These are phyloP conservation scores for Entelurus aequoreus DNA, from an alignment of 2,113 vertebrate species.

Conservation along the genomic window DNA sequence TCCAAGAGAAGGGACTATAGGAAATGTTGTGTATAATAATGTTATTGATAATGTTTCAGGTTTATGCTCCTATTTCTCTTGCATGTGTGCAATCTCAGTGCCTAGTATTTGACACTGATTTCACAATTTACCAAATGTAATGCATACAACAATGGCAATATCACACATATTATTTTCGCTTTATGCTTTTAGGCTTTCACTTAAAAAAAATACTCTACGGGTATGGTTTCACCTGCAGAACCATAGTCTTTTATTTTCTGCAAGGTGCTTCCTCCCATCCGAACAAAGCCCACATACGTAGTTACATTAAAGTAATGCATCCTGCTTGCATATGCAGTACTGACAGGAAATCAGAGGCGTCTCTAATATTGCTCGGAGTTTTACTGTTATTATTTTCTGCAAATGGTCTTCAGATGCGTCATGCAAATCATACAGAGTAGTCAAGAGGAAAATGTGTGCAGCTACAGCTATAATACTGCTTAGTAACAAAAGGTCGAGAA, in stretches of 20 bases:
- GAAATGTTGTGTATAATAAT: constrained; percentile 68
- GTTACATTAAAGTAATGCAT: constrained; percentile 51
- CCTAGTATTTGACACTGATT: constrained; percentile 58
- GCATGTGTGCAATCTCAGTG: constrained; percentile 38
- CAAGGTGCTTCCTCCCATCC: constrained; percentile 24
- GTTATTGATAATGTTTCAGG: constrained; percentile 64
- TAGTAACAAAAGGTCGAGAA: too few relatives aligned
- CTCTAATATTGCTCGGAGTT: constrained; percentile 8
- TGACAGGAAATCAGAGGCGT: constrained; percentile 14
- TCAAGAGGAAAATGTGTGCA: not conserved
- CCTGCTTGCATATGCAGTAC: constrained; percentile 11
- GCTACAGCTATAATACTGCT: not conserved
- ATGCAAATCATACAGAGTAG: not conserved
- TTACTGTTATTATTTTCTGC: constrained; percentile 12
- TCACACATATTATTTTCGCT: constrained; percentile 34
- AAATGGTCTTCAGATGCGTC: constrained; percentile 1
- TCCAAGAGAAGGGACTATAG: constrained; percentile 63
- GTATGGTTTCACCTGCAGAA: constrained; percentile 43
- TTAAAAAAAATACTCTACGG: constrained; percentile 57
- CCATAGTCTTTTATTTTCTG: constrained; percentile 40
- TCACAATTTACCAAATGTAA: constrained; percentile 60
- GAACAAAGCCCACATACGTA: constrained; percentile 26
- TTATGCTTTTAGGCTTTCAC: constrained; percentile 56
- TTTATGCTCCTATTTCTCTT: constrained; percentile 58
- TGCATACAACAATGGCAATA: constrained; percentile 46